A percentile compares a stretch with the other conserved stretches of the same genome.
Conservation (phyloP, 1,140 invertebrate species). For the Goniozus legneri region DNA sequence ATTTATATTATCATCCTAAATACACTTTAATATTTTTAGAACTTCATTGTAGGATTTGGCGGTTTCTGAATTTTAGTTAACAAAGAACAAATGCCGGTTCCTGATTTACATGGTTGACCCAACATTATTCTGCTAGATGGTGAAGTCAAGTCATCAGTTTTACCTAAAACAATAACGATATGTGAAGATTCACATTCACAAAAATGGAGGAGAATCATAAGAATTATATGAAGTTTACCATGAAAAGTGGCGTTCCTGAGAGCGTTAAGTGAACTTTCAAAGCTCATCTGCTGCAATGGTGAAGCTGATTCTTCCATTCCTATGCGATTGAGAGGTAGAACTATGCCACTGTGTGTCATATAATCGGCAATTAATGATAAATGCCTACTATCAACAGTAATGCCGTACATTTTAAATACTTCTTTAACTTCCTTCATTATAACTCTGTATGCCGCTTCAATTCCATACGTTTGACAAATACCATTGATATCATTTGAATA, state of each 20-base stretch:
- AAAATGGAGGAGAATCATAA: background rate
- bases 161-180: constrained; percentile 51
- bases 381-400: constrained; percentile 91
- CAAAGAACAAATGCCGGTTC: constrained; percentile 77
- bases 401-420: constrained; percentile 95
- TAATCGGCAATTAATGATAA: constrained; percentile 92
- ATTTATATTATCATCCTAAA: no score
- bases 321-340: constrained; percentile 84
- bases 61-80: constrained; percentile 27
- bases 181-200: constrained; percentile 6
- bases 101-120: constrained; percentile 76
- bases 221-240: constrained; percentile 40
- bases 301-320: constrained; percentile 87
- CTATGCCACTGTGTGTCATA: constrained; percentile 93
- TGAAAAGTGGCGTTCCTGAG: constrained; percentile 77
- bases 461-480: constrained; percentile 87
- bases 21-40: no score
- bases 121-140: constrained; percentile 87
- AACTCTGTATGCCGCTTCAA: constrained; percentile 90
- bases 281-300: constrained; percentile 96
- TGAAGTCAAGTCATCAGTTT: constrained; percentile 73
- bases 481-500: constrained; percentile 95
- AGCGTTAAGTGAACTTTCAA: constrained; percentile 89
- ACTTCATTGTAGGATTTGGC: no score
- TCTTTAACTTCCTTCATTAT: constrained; percentile 88